Percentiles rank a stretch among this genome's conserved stretches.
phyloP scores from a whole-genome alignment of 2,113 vertebrate species.

The Salvator merianae region DNA sequence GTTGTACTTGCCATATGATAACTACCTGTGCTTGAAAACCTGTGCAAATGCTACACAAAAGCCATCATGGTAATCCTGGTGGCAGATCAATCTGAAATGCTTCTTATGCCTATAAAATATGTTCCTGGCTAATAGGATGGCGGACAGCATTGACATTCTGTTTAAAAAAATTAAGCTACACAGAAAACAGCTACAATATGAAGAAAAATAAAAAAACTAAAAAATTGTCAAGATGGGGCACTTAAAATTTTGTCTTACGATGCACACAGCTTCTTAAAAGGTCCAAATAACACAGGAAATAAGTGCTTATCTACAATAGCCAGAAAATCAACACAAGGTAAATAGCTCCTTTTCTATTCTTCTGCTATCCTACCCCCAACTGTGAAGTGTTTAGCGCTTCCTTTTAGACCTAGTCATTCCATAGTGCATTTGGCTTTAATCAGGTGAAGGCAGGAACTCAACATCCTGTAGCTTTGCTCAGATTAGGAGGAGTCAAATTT shows the following conservation, averaged over 20 bases:
- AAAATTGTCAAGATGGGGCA: constrained; percentile 41
- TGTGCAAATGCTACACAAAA: not conserved
- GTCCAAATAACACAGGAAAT: constrained; percentile 63
- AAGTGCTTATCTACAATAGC: constrained; percentile 75
- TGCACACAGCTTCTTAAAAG: constrained; percentile 53
- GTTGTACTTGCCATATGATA: no score
- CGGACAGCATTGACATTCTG: constrained; percentile 55
- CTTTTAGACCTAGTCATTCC: constrained; percentile 77
- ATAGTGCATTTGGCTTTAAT: constrained; percentile 90
- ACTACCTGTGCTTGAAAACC: no score
- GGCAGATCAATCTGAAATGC: constrained; percentile 39
- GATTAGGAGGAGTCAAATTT: constrained; percentile 92
- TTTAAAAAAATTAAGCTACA: constrained; percentile 47
- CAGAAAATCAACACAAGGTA: constrained; percentile 75
- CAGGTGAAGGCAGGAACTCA: constrained; percentile 90
- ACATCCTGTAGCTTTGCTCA: constrained; percentile 89
- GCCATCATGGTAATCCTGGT: constrained; percentile 34
- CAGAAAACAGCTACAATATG: constrained; percentile 47
- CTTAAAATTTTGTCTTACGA: constrained; percentile 36
- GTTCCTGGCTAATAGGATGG: constrained; percentile 52
- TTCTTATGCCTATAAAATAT: constrained; percentile 27
- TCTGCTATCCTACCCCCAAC: constrained; percentile 73
- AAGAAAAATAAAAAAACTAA: constrained; percentile 34
- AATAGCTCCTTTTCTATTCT: constrained; percentile 64
- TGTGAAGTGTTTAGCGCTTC: constrained; percentile 75